Conservation (phyloP, 1,140 invertebrate genomes). For the Samia ricini region DNA sequence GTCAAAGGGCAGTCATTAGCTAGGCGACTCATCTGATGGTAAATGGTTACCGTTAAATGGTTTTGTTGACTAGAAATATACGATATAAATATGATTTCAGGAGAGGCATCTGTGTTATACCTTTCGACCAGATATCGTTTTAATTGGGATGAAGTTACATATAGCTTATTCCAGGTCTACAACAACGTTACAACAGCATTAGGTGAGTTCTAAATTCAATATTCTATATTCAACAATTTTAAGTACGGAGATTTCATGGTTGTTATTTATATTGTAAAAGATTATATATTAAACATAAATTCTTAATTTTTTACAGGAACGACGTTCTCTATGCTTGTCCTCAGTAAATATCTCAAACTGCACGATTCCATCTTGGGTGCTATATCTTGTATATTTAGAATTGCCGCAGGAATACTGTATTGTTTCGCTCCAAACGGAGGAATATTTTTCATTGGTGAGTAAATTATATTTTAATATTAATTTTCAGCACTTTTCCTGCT, state of each 20-base stretch:
- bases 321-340: constrained; percentile 10
- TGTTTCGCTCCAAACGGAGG: neutral
- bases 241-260: neutral
- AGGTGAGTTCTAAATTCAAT: constrained; percentile 36
- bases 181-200: constrained; percentile 73
- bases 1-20: too few relatives aligned
- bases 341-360: constrained; percentile 35
- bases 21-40: too few relatives aligned
- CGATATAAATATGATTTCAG: constrained; percentile 62
- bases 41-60: too few relatives aligned
- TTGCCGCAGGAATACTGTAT: constrained; percentile 23
- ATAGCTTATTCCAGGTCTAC: constrained; percentile 88
- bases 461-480: too few relatives aligned
- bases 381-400: constrained; percentile 26
- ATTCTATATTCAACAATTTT: too few relatives aligned
- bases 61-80: too few relatives aligned
- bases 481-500: too few relatives aligned
- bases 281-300: too few relatives aligned
- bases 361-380: constrained; percentile 37
- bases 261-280: neutral
- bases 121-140: constrained; percentile 88
- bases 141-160: constrained; percentile 90
- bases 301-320: constrained; percentile 7
- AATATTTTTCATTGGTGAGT: constrained; percentile 2
- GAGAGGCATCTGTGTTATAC: constrained; percentile 87